Base-by-base conservation (phyloP, 2,797 vertebrate species). In the Clarias platycephalus region DNA sequence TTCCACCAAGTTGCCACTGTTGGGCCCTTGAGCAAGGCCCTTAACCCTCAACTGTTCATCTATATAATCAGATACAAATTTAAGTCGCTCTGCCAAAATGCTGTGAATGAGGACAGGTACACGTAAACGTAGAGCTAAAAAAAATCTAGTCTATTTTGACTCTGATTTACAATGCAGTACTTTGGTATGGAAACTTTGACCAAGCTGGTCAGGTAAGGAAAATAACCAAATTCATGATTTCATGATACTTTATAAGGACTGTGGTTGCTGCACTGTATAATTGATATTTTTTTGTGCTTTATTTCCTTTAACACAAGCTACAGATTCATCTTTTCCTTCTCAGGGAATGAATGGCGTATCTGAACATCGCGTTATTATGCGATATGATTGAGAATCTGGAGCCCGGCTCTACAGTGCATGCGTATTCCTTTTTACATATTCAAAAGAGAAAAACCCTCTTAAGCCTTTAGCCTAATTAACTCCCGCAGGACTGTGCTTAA, bases 401-500 rank as follows among this genome's bases (percentile, higher is more conserved):
- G 34, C 64, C 1, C 2, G 60, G n/a, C 44, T 68, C 37, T 6
- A 3, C 55, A n/a, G n/a, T n/a, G n/a, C n/a, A 34, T 53, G 26
- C 10, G 26, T 2, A 18, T 67, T 34, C 68, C 64, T 82, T 31
- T 72, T 58, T 75, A 55, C n/a, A 44, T 49, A 58, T 83, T 83
- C 60, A 9, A 13, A 26, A 49, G 68, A 75, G 34, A 40, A 40
- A 60, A 74, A 68, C 34, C 28, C 24, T 40, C 37, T 68, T 81
- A 57, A 80, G 55, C 70, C 55, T 81, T 81, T 81, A 53, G 76
- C 83, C 81, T 91, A 91, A 93, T 92, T 90, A 90, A 83, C 86
- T 92, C 92, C 91, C 91, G 91, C 89, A 91, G 93, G 90, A 88
- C 82, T 88, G 16, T 57, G 68, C 28, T 86, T 64, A 82, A 70